Percentiles rank a stretch among this genome's conserved stretches.
Evolutionary conservation across 1,140 invertebrate genomes (phyloP).

Genomic region (Trachelipus rathkii): DNA sequence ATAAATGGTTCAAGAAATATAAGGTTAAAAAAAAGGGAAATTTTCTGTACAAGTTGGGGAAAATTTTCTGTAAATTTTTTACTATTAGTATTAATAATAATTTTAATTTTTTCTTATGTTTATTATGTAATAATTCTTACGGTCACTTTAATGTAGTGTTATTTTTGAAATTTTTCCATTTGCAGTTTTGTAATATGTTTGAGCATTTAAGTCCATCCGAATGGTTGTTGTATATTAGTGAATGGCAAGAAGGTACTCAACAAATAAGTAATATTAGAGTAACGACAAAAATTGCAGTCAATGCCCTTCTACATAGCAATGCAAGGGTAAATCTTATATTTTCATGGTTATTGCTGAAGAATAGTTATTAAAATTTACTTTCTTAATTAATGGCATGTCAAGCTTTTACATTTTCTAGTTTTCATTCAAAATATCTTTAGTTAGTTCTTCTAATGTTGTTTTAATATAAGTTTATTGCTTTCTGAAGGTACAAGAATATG

Average conservation of each 20-base stretch:
- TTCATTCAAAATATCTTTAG: not conserved
- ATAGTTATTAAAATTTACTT: no score
- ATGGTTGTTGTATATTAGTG: conserved; percentile 87
- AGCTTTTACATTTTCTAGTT: no score
- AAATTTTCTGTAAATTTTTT: no score
- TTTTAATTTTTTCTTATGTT: no score
- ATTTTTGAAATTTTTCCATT: not conserved
- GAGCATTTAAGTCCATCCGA: conserved; percentile 82
- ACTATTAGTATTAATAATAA: no score
- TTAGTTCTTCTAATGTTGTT: not conserved
- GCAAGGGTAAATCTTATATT: conserved; percentile 32
- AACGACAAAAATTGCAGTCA: conserved; percentile 84
- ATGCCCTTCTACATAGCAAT: conserved; percentile 55
- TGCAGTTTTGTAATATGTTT: conserved; percentile 82
- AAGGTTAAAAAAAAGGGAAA: no score
- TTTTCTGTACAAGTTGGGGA: no score
- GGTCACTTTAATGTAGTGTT: no score
- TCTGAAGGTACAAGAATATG: conserved; percentile 66
- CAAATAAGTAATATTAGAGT: conserved; percentile 81
- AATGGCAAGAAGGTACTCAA: conserved; percentile 69
- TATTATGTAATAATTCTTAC: no score
- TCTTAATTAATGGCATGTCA: no score
- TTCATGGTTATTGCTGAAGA: no score
- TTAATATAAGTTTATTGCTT: conserved; percentile 55
- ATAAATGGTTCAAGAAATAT: no score